A percentile compares a stretch with the other conserved stretches of the same genome.
These are phyloP conservation scores for Fopius arisanus DNA, from an alignment of 1,140 invertebrate species.

Conservation along the genomic window DNA sequence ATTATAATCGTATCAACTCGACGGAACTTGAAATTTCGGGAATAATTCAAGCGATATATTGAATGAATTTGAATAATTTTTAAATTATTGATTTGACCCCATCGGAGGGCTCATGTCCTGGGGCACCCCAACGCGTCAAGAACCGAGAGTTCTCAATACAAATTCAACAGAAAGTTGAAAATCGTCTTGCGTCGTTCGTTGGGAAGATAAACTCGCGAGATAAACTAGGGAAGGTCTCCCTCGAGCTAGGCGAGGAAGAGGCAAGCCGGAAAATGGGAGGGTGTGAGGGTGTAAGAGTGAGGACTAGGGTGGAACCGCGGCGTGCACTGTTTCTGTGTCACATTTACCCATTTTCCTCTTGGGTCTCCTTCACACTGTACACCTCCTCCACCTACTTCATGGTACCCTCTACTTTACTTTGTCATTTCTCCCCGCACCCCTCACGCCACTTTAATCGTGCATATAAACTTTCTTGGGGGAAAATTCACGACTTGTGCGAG, in stretches of 20 bases:
- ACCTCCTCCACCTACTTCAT: not conserved
- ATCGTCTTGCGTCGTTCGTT: slow-evolving; percentile 6
- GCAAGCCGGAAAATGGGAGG: not conserved
- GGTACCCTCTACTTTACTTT: not conserved
- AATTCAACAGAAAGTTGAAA: not conserved
- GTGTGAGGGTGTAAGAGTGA: not conserved
- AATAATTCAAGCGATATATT: too few species aligned
- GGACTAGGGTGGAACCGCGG: not conserved
- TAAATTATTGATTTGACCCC: too few species aligned
- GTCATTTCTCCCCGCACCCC: not conserved
- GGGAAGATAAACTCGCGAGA: slow-evolving; percentile 8
- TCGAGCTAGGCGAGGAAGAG: not conserved
- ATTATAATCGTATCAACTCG: too few species aligned
- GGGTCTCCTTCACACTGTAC: not conserved
- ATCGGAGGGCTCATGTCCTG: not conserved
- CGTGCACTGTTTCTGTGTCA: not conserved
- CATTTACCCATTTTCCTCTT: not conserved
- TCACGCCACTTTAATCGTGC: not conserved
- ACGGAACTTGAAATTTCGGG: too few species aligned
- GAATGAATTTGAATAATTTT: too few species aligned
- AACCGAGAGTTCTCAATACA: not conserved
- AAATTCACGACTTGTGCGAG: too few species aligned
- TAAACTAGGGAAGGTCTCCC: not conserved
- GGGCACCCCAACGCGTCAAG: not conserved
- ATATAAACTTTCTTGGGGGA: not conserved